Base-by-base conservation (phyloP, 2,797 vertebrate genomes). In the Protonibea diacanthus region DNA sequence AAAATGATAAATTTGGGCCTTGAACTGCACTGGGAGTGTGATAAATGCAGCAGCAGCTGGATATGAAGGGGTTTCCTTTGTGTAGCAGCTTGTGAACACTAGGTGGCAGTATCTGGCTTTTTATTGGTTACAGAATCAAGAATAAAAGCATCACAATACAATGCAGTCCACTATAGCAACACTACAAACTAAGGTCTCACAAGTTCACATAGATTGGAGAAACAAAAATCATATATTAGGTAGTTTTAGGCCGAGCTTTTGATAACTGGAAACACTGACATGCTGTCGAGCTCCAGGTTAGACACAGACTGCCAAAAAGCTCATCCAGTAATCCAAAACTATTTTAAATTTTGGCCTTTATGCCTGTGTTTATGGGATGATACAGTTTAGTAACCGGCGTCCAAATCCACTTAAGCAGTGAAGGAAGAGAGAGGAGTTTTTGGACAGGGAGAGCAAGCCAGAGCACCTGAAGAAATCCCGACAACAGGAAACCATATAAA, bases 81-180 rank as follows among this genome's bases (percentile, higher is more conserved):
- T 83, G 48, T 80, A 7, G 6, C 38, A 4, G 1, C 12, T 14
- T 49, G n/a, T 71, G 20, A 68, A 66, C 93, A 92, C 89, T 85
- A 91, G 94, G 80, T 91, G 94, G 91, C 91, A 92, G 89, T 91
- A 56, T 88, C 65, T 74, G 72, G 71, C 91, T 91, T 87, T 76
- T 66, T 75, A 86, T 89, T 33, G 71, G 56, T 33, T 52, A 1
- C 14, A 66, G 5, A 40, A 23, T 51, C 25, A 17, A 8, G 13
- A 11, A 29, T 33, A 13, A 52, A 63, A 14, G 44, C n/a, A 64
- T 49, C 13, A 55, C 14, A 38, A 38, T 38, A 29, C 11, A 45
- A 68, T 21, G 11, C 23, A 60, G 29, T 53, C 20, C 20, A n/a
- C 13, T 23, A 15, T 5, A 47, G 27, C n/a, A 29, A 59, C 21